Percentiles rank a stretch among this genome's conserved stretches.
These are phyloP conservation scores for Dicyrtomina minuta DNA, from an alignment of 2,888 invertebrate species.

Conservation along the genomic window DNA sequence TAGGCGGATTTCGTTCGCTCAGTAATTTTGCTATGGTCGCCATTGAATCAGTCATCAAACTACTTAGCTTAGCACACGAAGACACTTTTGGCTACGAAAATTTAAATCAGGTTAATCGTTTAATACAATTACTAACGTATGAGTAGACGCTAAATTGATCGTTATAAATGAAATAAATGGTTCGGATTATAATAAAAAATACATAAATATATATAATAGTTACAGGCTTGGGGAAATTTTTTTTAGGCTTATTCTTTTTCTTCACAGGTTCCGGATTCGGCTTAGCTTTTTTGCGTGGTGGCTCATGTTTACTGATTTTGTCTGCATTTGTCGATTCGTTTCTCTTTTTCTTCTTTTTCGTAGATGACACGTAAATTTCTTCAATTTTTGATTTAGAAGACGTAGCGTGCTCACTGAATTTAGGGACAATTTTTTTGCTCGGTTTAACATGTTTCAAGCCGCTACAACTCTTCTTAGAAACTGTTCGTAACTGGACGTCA, in stretches of 20 bases:
- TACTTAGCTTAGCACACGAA: no score
- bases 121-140: background rate
- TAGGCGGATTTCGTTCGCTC: background rate
- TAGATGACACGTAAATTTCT: background rate
- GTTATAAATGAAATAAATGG: no score
- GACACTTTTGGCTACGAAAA: background rate
- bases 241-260: background rate
- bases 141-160: no score
- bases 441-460: background rate
- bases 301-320: background rate
- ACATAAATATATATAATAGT: no score
- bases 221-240: background rate
- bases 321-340: background rate
- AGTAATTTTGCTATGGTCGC: background rate
- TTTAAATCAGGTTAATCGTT: no score
- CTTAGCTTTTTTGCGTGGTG: background rate
- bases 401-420: background rate
- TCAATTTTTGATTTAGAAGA: background rate
- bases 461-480: conserved; percentile 1
- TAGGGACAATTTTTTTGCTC: background rate
- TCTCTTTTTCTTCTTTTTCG: background rate
- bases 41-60: background rate
- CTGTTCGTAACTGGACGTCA: background rate
- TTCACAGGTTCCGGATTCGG: background rate
- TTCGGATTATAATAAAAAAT: no score